Percentiles rank a stretch among this genome's conserved stretches.
Evolutionary conservation across 2,113 vertebrate species (phyloP).

Genomic region (Oostethus manadensis): DNA sequence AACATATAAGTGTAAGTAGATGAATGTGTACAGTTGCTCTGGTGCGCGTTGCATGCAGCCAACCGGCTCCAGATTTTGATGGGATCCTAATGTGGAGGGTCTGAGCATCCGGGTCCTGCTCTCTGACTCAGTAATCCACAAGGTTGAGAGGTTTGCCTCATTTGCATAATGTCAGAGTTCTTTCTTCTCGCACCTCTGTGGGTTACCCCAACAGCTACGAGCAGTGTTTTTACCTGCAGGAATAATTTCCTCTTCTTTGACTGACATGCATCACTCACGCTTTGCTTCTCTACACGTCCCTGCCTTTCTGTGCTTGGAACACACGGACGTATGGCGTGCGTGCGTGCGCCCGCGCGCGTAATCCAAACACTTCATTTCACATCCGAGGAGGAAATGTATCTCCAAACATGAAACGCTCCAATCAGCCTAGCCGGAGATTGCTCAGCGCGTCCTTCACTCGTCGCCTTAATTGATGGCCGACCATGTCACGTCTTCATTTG

Average conservation of each 20-base stretch:
- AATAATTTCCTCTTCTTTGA: background rate
- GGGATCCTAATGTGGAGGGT: constrained; percentile 63
- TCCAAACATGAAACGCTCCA: constrained; percentile 41
- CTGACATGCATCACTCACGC: background rate
- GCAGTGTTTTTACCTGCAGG: background rate
- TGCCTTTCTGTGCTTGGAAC: constrained; percentile 31
- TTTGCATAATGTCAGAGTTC: constrained; percentile 77
- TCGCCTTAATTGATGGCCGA: constrained; percentile 66
- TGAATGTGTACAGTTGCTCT: constrained; percentile 18
- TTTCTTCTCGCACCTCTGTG: constrained; percentile 29
- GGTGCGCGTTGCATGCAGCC: constrained; percentile 38
- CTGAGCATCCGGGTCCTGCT: constrained; percentile 72
- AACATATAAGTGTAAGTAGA: background rate
- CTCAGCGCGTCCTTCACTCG: constrained; percentile 37
- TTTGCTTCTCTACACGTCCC: background rate
- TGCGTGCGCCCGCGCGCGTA: background rate
- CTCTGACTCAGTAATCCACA: constrained; percentile 77
- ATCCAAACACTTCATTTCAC: constrained; percentile 44
- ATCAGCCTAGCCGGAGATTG: constrained; percentile 43
- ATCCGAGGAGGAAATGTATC: constrained; percentile 21
- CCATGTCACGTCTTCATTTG: constrained; percentile 71
- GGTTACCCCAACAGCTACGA: too few relatives aligned
- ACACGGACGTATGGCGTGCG: constrained; percentile 9
- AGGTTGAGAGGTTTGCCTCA: constrained; percentile 79
- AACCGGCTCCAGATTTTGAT: constrained; percentile 57